phyloP scores from a whole-genome alignment of 2,888 invertebrate species.

The Ichneumoninae sp. region DNA sequence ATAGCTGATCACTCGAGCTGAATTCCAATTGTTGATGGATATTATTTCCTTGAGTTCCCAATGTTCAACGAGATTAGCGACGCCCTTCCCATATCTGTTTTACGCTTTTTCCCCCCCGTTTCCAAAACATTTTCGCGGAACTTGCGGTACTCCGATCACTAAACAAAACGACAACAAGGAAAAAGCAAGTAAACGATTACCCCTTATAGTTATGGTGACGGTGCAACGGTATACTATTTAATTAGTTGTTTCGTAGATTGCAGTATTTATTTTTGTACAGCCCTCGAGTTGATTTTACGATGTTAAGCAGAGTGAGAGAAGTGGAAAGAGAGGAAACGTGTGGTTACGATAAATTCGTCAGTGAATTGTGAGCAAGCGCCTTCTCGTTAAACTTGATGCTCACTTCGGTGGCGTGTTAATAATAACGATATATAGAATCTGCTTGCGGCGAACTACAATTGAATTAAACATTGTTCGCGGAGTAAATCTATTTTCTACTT shows the following conservation, averaged over 20 bases:
- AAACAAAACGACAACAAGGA: slow-evolving; percentile 27
- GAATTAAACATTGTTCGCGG: slow-evolving; percentile 23
- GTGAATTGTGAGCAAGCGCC: slow-evolving; percentile 42
- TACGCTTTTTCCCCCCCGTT: neutral
- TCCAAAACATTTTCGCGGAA: neutral
- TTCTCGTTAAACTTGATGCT: slow-evolving; percentile 35
- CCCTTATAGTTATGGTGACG: slow-evolving; percentile 77
- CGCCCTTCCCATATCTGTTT: neutral
- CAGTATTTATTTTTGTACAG: slow-evolving; percentile 84
- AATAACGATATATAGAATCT: slow-evolving; percentile 31
- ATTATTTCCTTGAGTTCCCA: slow-evolving; percentile 1
- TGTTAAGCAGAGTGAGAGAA: slow-evolving; percentile 30
- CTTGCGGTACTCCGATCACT: slow-evolving; percentile 9
- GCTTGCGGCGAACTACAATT: slow-evolving; percentile 35
- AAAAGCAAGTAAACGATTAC: slow-evolving; percentile 55
- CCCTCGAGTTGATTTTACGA: slow-evolving; percentile 72
- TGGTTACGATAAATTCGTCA: slow-evolving; percentile 15
- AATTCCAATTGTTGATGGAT: slow-evolving; percentile 38
- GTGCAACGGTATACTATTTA: slow-evolving; percentile 79
- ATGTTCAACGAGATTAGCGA: slow-evolving; percentile 4
- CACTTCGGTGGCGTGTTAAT: slow-evolving; percentile 3
- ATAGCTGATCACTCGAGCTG: neutral
- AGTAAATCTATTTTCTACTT: slow-evolving; percentile 59
- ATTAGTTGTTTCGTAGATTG: slow-evolving; percentile 75
- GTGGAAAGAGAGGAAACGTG: slow-evolving; percentile 23